These are phyloP conservation scores for Lonchura striata DNA, from an alignment of 2,113 vertebrate genomes.

Conservation along the genomic window DNA sequence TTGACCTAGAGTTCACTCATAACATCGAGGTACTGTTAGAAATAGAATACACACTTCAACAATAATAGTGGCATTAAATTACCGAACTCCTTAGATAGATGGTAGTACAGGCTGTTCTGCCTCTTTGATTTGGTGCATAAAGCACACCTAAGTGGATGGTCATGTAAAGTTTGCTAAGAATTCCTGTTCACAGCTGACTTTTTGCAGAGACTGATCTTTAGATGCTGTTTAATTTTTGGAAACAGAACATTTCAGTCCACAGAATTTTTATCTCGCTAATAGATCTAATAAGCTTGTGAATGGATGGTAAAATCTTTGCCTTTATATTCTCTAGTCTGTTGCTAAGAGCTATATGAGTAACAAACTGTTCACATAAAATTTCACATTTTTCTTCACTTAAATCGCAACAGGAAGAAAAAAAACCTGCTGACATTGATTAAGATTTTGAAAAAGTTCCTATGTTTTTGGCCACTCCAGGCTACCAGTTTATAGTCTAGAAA, in stretches of 20 bases:
- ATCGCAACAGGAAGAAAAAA: neutral
- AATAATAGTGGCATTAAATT: neutral
- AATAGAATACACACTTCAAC: neutral
- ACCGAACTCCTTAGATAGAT: neutral
- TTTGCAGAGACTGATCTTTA: neutral
- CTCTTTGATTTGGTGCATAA: neutral
- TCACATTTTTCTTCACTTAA: constrained; percentile 9
- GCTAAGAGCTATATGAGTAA: constrained; percentile 17
- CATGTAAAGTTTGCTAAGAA: neutral
- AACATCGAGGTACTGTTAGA: neutral
- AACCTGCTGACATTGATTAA: constrained; percentile 51
- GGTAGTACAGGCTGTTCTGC: neutral
- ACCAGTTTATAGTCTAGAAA: constrained; percentile 58
- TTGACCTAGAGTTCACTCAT: neutral
- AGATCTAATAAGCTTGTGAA: neutral
- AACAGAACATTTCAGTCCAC: neutral
- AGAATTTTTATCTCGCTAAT: neutral
- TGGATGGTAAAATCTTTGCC: neutral
- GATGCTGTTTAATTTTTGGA: neutral
- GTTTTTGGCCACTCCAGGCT: constrained; percentile 14
- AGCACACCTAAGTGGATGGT: neutral
- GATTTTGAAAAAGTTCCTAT: constrained; percentile 52
- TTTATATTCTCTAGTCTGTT: neutral
- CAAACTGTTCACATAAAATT: constrained; percentile 17
- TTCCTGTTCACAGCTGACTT: neutral